These are phyloP conservation scores for Buteo buteo DNA, from an alignment of 2,113 vertebrate genomes.

Conservation along the genomic window DNA sequence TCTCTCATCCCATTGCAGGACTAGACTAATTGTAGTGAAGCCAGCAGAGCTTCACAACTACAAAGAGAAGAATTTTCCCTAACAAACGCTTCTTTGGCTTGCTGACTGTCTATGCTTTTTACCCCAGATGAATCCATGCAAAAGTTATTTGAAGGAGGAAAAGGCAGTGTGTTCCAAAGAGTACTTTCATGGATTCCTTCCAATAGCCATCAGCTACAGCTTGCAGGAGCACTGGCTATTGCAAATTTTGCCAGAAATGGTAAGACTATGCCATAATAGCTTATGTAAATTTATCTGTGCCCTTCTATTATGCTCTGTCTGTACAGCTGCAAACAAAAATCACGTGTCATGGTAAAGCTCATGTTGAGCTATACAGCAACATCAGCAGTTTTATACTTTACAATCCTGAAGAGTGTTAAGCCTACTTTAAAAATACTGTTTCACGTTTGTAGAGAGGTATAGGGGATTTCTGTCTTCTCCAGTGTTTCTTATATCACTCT, in stretches of 20 bases:
- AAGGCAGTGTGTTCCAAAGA: slow-evolving; percentile 93
- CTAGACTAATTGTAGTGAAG: neutral
- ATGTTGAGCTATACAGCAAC: neutral
- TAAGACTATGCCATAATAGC: slow-evolving; percentile 59
- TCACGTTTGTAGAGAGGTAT: neutral
- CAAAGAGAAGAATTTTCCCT: neutral
- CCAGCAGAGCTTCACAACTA: neutral
- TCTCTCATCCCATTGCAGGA: neutral
- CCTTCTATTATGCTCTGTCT: neutral
- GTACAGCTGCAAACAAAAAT: neutral
- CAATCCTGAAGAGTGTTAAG: neutral
- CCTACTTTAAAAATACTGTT: neutral
- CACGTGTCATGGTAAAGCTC: neutral
- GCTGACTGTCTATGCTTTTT: slow-evolving; percentile 28
- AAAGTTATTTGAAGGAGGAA: slow-evolving; percentile 96
- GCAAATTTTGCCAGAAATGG: slow-evolving; percentile 98
- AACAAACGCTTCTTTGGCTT: neutral
- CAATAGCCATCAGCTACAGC: slow-evolving; percentile 94
- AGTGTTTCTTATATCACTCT: neutral
- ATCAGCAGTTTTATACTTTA: neutral
- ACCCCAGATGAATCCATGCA: slow-evolving; percentile 96
- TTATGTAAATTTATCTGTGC: neutral
- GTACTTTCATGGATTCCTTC: slow-evolving; percentile 96
- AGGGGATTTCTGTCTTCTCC: neutral
- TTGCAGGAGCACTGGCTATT: slow-evolving; percentile 94